phyloP scores from a whole-genome alignment of 2,888 invertebrate genomes.

The Folsomia candida region DNA sequence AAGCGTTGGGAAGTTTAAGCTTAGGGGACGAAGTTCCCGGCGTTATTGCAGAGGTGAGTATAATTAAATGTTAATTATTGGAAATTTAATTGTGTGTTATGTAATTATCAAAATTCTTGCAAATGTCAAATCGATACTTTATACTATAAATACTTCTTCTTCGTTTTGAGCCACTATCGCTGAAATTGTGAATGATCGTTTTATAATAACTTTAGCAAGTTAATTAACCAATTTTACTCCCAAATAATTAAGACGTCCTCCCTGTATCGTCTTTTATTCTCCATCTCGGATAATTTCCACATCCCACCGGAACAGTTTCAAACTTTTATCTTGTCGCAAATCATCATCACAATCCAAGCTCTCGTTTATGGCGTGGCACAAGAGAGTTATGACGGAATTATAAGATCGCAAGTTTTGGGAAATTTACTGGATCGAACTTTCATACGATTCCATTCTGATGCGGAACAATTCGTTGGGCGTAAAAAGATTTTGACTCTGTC shows the following conservation, averaged over 20 bases:
- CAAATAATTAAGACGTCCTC: too few species aligned
- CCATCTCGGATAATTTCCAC: slow-evolving; percentile 41
- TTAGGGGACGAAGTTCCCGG: slow-evolving; percentile 40
- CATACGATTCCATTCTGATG: slow-evolving; percentile 40
- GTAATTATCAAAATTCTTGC: background rate
- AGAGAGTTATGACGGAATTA: slow-evolving; percentile 4
- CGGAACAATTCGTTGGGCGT: slow-evolving; percentile 34
- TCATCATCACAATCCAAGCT: slow-evolving; percentile 23
- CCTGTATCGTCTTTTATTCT: slow-evolving; percentile 37
- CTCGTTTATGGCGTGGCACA: slow-evolving; percentile 28
- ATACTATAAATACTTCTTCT: too few species aligned
- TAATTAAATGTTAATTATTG: background rate
- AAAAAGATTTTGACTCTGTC: too few species aligned
- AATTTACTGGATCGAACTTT: slow-evolving; percentile 36
- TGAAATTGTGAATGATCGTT: background rate
- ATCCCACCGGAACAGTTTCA: slow-evolving; percentile 37
- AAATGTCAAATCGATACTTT: background rate
- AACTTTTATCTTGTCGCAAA: slow-evolving; percentile 35
- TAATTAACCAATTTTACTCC: too few species aligned
- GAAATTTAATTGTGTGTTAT: background rate
- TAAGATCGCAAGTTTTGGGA: slow-evolving; percentile 31
- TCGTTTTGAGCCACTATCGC: too few species aligned
- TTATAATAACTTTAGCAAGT: too few species aligned
- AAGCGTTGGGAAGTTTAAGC: slow-evolving; percentile 41
- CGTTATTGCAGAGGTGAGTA: slow-evolving; percentile 39